Percentiles rank a stretch among this genome's conserved stretches.
Conservation (phyloP, 2,888 invertebrate genomes). For the Hypolimnas misippus region DNA sequence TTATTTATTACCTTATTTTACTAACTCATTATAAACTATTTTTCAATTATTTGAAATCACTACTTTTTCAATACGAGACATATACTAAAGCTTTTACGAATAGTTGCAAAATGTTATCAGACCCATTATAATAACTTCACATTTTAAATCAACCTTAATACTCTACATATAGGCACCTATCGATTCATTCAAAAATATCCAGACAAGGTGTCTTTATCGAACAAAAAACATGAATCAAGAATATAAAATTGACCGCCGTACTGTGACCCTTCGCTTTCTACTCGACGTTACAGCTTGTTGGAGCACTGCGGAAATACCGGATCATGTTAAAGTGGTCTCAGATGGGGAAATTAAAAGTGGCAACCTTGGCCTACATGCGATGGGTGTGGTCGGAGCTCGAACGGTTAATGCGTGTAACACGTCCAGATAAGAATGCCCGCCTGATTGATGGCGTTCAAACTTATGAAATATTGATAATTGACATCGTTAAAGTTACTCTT, state of each 20-base stretch:
- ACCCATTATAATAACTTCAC: not conserved
- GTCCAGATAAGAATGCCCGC: constrained; percentile 38
- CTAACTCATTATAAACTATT: too few relatives aligned
- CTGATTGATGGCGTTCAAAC: constrained; percentile 31
- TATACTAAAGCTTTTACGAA: too few relatives aligned
- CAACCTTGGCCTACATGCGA: constrained; percentile 67
- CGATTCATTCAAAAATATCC: constrained; percentile 25
- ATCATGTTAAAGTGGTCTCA: constrained; percentile 38
- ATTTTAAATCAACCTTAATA: not conserved
- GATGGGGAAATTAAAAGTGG: constrained; percentile 53
- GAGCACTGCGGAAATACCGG: constrained; percentile 30
- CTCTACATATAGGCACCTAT: not conserved
- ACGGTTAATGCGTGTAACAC: constrained; percentile 33
- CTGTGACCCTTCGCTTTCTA: constrained; percentile 34
- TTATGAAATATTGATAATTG: constrained; percentile 35
- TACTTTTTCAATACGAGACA: too few relatives aligned
- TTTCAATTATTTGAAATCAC: too few relatives aligned
- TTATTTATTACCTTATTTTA: too few relatives aligned
- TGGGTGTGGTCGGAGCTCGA: constrained; percentile 54
- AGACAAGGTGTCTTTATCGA: constrained; percentile 32
- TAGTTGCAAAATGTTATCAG: not conserved
- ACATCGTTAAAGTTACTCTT: constrained; percentile 11
- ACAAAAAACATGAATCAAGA: constrained; percentile 38
- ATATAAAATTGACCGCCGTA: constrained; percentile 25
- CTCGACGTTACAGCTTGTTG: constrained; percentile 7